phyloP scores from a whole-genome alignment of 2,797 vertebrate genomes.

The Coregonus sp. region DNA sequence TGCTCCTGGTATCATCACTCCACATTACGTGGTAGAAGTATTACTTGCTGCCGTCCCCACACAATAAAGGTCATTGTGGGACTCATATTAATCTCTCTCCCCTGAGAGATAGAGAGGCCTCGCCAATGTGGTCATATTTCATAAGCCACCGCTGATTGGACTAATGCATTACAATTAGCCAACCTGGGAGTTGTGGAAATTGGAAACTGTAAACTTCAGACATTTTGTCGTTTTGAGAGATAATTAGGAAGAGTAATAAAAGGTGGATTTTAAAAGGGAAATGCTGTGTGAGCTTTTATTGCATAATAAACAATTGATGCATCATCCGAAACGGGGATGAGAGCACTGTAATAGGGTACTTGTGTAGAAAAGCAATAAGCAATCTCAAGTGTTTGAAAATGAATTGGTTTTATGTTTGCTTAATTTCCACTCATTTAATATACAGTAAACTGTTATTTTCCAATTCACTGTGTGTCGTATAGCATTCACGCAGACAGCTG shows the following conservation, averaged over 20 bases:
- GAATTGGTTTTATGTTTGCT: neutral
- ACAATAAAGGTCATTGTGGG: slow-evolving; percentile 3
- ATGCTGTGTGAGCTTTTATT: neutral
- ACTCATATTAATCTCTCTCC: neutral
- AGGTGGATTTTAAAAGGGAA: neutral
- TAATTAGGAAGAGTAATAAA: neutral
- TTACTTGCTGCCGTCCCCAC: neutral
- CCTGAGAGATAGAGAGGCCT: neutral
- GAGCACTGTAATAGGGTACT: neutral
- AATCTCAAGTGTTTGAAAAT: neutral
- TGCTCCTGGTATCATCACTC: neutral
- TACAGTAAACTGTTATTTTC: neutral
- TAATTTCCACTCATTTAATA: neutral
- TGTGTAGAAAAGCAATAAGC: neutral
- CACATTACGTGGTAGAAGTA: neutral
- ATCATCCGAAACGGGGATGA: neutral
- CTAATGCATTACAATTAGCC: slow-evolving; percentile 1
- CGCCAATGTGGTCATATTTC: neutral
- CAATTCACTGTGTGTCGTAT: too few species aligned
- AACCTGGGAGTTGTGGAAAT: neutral
- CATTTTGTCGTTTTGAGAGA: neutral
- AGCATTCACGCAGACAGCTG: slow-evolving; percentile 13
- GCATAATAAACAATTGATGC: neutral
- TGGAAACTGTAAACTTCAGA: neutral
- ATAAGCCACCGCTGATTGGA: neutral